Evolutionary conservation across 2,888 invertebrate genomes (phyloP).

Genomic region (Chromoteleia sp.): DNA sequence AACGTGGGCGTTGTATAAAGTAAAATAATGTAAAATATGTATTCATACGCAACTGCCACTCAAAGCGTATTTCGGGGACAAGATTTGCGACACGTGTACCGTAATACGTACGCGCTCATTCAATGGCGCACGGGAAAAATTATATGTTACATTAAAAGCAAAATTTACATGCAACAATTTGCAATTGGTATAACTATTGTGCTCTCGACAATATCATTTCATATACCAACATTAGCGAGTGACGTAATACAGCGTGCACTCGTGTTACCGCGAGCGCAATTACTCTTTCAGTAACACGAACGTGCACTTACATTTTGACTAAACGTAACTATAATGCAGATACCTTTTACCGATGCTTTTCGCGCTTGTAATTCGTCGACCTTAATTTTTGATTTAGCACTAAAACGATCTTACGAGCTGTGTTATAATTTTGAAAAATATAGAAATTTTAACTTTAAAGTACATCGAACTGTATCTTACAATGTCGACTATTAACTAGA

Average conservation of each 20-base stretch:
- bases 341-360: slow-evolving; percentile 24
- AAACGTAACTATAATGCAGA: slow-evolving; percentile 21
- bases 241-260: slow-evolving; percentile 52
- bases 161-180: slow-evolving; percentile 57
- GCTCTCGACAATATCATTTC: slow-evolving; percentile 53
- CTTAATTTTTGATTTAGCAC: no score
- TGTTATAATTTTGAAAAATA: no score
- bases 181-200: slow-evolving; percentile 49
- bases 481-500: no score
- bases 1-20: slow-evolving; percentile 10
- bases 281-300: slow-evolving; percentile 54
- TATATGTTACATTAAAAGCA: slow-evolving; percentile 60
- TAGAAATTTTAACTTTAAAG: no score
- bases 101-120: slow-evolving; percentile 42
- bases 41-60: slow-evolving; percentile 21
- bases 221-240: slow-evolving; percentile 51
- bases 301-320: slow-evolving; percentile 50
- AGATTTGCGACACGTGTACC: slow-evolving; percentile 44
- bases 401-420: no score
- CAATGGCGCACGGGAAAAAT: slow-evolving; percentile 56
- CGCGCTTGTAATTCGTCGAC: slow-evolving; percentile 17
- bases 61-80: slow-evolving; percentile 26
- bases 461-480: no score
- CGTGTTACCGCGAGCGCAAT: slow-evolving; percentile 45
- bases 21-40: slow-evolving; percentile 43